Evolutionary conservation across 2,113 vertebrate species (phyloP).

Genomic region (Actenoides lindsayi): DNA sequence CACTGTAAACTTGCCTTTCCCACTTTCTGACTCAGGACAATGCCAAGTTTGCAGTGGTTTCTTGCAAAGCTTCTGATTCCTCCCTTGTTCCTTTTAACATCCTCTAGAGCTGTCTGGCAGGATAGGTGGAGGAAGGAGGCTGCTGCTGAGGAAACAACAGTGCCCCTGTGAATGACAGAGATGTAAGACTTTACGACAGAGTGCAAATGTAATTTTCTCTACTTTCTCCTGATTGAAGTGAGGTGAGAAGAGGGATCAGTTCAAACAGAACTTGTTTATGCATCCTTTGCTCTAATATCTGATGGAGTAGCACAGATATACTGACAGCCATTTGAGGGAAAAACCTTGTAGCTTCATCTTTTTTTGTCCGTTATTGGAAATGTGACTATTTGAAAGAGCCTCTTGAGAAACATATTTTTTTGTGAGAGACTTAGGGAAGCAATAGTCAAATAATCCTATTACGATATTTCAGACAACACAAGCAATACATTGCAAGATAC

Average conservation of each 20-base stretch:
- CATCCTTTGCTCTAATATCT: not conserved
- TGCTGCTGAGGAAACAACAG: not conserved
- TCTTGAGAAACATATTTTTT: not conserved
- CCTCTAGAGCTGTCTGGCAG: not conserved
- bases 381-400: not conserved
- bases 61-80: not conserved
- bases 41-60: not conserved
- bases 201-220: not conserved
- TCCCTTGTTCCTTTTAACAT: not conserved
- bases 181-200: not conserved
- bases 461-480: not conserved
- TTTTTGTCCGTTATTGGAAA: not conserved
- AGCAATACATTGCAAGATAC: not conserved
- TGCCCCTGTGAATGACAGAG: not conserved
- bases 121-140: not conserved
- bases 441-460: not conserved
- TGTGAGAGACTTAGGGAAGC: not conserved
- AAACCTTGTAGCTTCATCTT: not conserved
- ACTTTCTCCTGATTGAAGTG: not conserved
- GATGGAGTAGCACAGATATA: not conserved
- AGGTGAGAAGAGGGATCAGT: not conserved
- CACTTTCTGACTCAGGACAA: not conserved
- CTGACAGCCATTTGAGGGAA: not conserved
- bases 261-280: not conserved
- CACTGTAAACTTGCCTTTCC: not conserved